phyloP scores from a whole-genome alignment of 2,113 vertebrate species.

The Phasianus colchicus region DNA sequence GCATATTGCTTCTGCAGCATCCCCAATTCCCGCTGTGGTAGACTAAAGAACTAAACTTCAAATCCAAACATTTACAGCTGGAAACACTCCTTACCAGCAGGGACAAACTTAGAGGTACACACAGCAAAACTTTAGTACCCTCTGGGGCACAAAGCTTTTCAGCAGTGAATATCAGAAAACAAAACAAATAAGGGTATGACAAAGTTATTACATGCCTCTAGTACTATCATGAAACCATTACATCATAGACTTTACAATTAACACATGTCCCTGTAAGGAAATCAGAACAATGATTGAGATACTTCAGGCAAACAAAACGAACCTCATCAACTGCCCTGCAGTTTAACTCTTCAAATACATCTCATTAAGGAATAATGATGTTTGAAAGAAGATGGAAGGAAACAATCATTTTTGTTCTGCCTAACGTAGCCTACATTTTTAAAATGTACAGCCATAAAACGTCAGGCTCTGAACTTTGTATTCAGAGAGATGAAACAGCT shows the following conservation, averaged over 20 bases:
- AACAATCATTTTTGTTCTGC: constrained; percentile 30
- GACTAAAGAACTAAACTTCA: background rate
- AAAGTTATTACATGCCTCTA: constrained; percentile 9
- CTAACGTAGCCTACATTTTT: constrained; percentile 56
- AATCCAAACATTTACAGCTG: background rate
- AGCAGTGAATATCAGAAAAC: background rate
- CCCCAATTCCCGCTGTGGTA: background rate
- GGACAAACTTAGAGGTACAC: constrained; percentile 9
- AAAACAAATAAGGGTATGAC: background rate
- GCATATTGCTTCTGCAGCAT: background rate
- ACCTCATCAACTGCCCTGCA: constrained; percentile 53
- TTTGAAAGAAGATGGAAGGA: constrained; percentile 37
- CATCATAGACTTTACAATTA: background rate
- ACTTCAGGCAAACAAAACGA: constrained; percentile 16
- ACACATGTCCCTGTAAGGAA: background rate
- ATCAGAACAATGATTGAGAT: constrained; percentile 12
- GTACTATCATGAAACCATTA: constrained; percentile 5
- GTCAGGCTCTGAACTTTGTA: constrained; percentile 25
- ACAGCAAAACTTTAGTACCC: background rate
- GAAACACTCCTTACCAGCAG: constrained; percentile 11
- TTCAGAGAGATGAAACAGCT: constrained; percentile 31
- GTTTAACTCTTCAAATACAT: constrained; percentile 48
- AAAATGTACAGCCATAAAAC: constrained; percentile 16
- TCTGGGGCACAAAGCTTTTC: constrained; percentile 28
- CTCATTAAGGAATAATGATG: constrained; percentile 31